phyloP scores from a whole-genome alignment of 2,113 vertebrate genomes.

The Tauraco erythrolophus region DNA sequence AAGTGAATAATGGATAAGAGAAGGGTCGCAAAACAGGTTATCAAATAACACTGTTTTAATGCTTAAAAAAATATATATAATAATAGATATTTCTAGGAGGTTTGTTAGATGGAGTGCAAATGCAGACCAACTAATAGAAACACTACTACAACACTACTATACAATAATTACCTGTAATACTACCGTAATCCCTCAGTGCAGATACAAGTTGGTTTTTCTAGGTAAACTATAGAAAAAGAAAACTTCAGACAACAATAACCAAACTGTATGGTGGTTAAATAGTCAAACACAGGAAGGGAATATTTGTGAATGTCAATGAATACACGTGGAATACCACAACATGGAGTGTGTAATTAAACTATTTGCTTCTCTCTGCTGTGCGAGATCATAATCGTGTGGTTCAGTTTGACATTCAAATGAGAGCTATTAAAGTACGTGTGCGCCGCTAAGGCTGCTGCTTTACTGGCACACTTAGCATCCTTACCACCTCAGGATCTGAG shows the following conservation, averaged over 20 bases:
- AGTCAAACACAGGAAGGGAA: not conserved
- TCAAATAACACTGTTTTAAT: not conserved
- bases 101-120: not conserved
- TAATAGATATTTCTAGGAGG: not conserved
- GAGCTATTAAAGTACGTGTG: not conserved
- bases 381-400: not conserved
- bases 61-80: not conserved
- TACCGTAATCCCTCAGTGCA: not conserved
- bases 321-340: constrained; percentile 18
- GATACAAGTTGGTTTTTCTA: not conserved
- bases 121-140: not conserved
- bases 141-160: not conserved
- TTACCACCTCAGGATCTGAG: not conserved
- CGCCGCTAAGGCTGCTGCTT: not conserved
- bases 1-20: not conserved
- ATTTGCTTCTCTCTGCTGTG: not conserved
- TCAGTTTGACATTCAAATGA: not conserved
- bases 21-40: not conserved
- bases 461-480: not conserved
- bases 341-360: not conserved
- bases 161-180: not conserved
- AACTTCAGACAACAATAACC: not conserved
- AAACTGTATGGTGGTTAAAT: not conserved
- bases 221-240: not conserved
- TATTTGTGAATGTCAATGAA: not conserved